These are phyloP conservation scores for Sinosuthora webbiana DNA, from an alignment of 2,113 vertebrate genomes.

Conservation along the genomic window DNA sequence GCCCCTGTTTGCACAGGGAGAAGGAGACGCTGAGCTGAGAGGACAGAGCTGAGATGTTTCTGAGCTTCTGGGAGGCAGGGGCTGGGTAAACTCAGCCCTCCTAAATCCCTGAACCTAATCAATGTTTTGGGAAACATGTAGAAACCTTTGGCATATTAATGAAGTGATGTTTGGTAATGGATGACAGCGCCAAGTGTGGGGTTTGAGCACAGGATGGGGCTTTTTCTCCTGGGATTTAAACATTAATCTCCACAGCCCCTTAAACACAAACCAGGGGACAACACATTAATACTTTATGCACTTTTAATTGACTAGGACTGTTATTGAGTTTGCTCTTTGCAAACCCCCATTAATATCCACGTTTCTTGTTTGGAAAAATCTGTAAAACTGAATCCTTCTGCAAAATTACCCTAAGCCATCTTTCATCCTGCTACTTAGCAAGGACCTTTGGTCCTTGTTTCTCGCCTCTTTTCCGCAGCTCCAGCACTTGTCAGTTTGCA, in stretches of 20 bases:
- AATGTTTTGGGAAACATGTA: neutral
- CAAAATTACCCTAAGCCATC: neutral
- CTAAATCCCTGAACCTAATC: neutral
- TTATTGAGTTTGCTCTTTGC: neutral
- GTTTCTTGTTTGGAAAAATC: neutral
- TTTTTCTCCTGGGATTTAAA: neutral
- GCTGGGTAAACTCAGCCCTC: neutral
- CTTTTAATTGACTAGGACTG: neutral
- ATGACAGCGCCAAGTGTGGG: neutral
- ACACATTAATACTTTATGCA: neutral
- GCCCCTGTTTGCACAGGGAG: neutral
- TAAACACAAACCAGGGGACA: neutral
- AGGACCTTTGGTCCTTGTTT: constrained; percentile 42
- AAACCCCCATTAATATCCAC: neutral
- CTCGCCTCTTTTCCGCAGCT: constrained; percentile 4
- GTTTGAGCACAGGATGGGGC: neutral
- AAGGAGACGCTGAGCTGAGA: neutral
- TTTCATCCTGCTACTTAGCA: constrained; percentile 29
- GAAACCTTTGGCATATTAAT: neutral
- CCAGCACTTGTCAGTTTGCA: constrained; percentile 21
- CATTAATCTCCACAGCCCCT: neutral
- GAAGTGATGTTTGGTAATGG: neutral
- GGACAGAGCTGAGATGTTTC: neutral
- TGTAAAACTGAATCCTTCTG: neutral
- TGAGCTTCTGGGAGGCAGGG: neutral